Percentiles rank a stretch among this genome's conserved stretches.
Evolutionary conservation across 2,888 invertebrate species (phyloP).

Genomic region (Troides helena): DNA sequence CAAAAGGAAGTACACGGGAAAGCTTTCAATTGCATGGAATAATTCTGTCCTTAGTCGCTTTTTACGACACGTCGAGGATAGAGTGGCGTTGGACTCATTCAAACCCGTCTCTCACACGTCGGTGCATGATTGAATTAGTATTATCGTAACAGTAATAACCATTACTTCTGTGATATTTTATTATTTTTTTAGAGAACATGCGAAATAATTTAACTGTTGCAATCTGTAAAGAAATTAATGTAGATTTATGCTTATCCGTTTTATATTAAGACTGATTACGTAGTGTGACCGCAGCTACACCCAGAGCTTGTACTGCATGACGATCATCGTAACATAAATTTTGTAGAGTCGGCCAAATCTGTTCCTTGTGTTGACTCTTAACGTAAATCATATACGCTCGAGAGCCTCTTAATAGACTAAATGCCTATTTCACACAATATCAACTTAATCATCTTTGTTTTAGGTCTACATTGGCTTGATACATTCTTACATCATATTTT

Average conservation of each 20-base stretch:
- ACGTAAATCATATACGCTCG: constrained; percentile 28
- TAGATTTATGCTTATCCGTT: neutral
- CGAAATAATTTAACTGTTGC: neutral
- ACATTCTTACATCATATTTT: constrained; percentile 19
- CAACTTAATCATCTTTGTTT: constrained; percentile 21
- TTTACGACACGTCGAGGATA: too few relatives aligned
- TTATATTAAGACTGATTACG: constrained; percentile 4
- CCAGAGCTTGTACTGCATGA: constrained; percentile 24
- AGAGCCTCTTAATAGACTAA: constrained; percentile 29
- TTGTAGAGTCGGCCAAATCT: constrained; percentile 14
- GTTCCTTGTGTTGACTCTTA: constrained; percentile 27
- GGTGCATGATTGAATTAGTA: too few relatives aligned
- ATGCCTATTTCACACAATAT: constrained; percentile 19
- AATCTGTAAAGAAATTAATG: neutral
- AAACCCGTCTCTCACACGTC: too few relatives aligned
- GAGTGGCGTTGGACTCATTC: too few relatives aligned
- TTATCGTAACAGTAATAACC: too few relatives aligned
- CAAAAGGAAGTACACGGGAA: too few relatives aligned
- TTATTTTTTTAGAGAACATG: neutral
- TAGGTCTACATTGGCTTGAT: constrained; percentile 15
- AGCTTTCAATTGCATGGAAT: too few relatives aligned
- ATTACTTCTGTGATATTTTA: too few relatives aligned
- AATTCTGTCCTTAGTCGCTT: too few relatives aligned
- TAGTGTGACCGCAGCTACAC: constrained; percentile 6
- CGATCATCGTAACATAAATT: constrained; percentile 27